A percentile compares a stretch with the other conserved stretches of the same genome.
Evolutionary conservation across 2,113 vertebrate genomes (phyloP).

Genomic region (Malurus melanocephalus): DNA sequence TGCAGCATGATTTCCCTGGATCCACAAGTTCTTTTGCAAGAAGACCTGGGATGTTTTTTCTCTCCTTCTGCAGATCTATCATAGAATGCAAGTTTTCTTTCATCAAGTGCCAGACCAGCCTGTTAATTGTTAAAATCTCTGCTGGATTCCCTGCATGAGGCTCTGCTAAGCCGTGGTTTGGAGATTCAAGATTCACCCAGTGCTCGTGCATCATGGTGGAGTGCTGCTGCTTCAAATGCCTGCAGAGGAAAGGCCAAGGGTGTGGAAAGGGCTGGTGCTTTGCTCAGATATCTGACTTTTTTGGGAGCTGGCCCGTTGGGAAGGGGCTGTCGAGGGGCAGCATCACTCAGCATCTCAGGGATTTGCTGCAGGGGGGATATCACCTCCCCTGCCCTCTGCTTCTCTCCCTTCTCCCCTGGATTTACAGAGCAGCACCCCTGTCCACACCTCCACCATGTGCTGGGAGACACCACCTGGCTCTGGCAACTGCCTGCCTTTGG

Average conservation of each 20-base stretch:
- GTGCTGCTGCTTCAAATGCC: background rate
- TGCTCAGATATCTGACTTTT: background rate
- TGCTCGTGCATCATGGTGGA: background rate
- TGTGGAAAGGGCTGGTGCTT: background rate
- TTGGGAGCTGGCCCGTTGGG: background rate
- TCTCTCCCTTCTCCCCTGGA: background rate
- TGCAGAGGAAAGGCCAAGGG: background rate
- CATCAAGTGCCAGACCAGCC: background rate
- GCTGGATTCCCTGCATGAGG: rapidly evolving
- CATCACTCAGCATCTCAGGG: rapidly evolving
- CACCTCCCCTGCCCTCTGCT: background rate
- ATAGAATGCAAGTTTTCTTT: background rate
- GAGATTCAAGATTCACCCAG: no score
- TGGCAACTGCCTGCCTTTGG: background rate
- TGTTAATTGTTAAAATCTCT: background rate
- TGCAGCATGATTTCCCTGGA: background rate
- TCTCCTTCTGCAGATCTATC: background rate
- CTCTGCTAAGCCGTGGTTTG: rapidly evolving
- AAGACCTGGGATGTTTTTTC: background rate
- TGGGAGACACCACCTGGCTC: rapidly evolving
- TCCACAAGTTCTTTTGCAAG: background rate
- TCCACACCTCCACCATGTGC: background rate
- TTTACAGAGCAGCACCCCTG: background rate
- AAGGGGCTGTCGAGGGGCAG: rapidly evolving
- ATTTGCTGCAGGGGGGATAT: background rate